phyloP scores from a whole-genome alignment of 2,113 vertebrate species.

The Athene cunicularia region DNA sequence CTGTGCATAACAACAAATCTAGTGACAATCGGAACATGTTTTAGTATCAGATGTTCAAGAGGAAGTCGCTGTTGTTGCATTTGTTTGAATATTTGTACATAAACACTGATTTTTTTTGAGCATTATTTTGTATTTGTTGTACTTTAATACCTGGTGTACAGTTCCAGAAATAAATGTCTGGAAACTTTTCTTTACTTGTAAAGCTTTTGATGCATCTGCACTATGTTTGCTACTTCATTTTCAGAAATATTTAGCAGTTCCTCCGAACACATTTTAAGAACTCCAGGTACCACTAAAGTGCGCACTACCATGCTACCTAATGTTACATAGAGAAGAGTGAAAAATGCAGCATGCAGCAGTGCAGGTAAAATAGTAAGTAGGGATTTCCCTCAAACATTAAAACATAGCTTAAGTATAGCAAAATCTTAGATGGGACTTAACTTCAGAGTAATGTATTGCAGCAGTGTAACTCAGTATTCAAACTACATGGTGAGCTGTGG shows the following conservation, averaged over 20 bases:
- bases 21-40: slow-evolving; percentile 96
- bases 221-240: neutral
- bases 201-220: slow-evolving; percentile 19
- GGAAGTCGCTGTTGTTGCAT: slow-evolving; percentile 90
- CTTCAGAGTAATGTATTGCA: rapidly evolving
- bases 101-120: slow-evolving; percentile 95
- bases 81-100: slow-evolving; percentile 99
- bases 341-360: neutral
- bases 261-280: neutral
- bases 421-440: neutral
- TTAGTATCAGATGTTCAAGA: slow-evolving; percentile 90
- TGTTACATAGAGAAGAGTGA: neutral
- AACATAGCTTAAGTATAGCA: neutral
- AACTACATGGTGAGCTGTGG: rapidly evolving
- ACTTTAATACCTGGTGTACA: slow-evolving; percentile 99
- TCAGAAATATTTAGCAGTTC: neutral
- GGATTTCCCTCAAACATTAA: neutral
- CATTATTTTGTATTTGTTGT: slow-evolving; percentile 99
- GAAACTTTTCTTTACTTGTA: slow-evolving; percentile 83
- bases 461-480: neutral
- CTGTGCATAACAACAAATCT: slow-evolving; percentile 78
- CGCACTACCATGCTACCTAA: rapidly evolving
- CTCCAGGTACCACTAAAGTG: rapidly evolving
- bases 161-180: slow-evolving; percentile 99
- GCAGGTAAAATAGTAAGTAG: too few species aligned